Base-by-base conservation (phyloP, 2,888 invertebrate species). In the Panzeria rudis region DNA sequence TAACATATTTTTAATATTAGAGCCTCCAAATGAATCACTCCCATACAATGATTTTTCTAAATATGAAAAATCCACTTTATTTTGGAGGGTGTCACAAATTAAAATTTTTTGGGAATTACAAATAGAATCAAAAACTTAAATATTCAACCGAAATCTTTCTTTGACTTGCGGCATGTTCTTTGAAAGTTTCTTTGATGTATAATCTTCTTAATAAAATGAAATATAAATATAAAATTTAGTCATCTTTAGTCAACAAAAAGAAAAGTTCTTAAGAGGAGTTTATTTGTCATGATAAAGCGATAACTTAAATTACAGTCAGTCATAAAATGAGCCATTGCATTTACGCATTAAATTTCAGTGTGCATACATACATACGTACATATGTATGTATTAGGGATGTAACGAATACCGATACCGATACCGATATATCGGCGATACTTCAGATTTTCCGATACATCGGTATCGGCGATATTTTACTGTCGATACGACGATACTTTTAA, bases 151-250 rank as follows among this genome's bases (percentile, higher is more conserved):
- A 6, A 25, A 13, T 54, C 15, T 25, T 15, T 25, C n/a, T 17
- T 17, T 47, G 15, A 17, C 6, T 47, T 47, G 44, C 66, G 66
- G 66, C 35, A 23, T 32, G 5, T 17, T 35, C 35, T 17, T 59
- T 17, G 17, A 66, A 66, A 47, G 6, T 17, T 66, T 5, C 13
- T 66, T 66, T 66, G 66, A 66, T 66, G 25, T 59, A 25, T 29
- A 8, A 3, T 17, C 9, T 59, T 35, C 6, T 17, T 17, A 59
- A 59, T 59, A 17, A 32, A 59, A 35, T 35, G 29, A 35, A 35
- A 35, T 17, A 59, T 17, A 35, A 59, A 59, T n/a, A 56, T 35
- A 0, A 32, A 59, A 59, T 47, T 72, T 59, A 72, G 32, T 72
- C 59, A 72, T 72, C 32, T 44, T 25, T 15, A 20, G 8, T 29